These are phyloP conservation scores for Lepisosteus osseus DNA, from an alignment of 2,113 vertebrate species.

Conservation along the genomic window DNA sequence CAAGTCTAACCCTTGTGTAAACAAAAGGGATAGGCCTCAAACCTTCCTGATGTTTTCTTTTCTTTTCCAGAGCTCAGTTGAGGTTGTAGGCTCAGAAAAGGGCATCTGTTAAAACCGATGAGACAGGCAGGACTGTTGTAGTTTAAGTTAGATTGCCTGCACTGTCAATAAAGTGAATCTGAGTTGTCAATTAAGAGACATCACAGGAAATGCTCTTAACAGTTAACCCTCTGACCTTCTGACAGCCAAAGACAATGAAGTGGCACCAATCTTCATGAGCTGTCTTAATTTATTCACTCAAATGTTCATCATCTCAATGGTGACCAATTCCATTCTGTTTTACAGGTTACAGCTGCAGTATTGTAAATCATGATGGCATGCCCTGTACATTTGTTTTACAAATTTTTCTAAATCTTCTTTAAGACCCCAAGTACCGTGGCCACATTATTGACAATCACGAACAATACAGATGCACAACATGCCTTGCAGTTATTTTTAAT, in stretches of 20 bases:
- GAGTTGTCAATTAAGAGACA: background rate
- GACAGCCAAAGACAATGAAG: background rate
- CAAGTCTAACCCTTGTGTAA: conserved; percentile 18
- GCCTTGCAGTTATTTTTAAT: too few species aligned
- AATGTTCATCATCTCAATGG: background rate
- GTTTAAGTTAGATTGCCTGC: conserved; percentile 5
- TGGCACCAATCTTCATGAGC: background rate
- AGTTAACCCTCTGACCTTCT: background rate
- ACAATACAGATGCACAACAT: too few species aligned
- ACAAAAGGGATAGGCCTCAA: conserved; percentile 22
- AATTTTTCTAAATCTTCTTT: too few species aligned
- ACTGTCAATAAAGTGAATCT: conserved; percentile 18
- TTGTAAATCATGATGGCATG: too few species aligned
- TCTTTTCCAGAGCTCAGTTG: conserved; percentile 1
- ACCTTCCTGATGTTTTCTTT: conserved; percentile 7
- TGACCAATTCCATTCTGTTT: background rate
- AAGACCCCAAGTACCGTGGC: too few species aligned
- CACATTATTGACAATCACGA: too few species aligned
- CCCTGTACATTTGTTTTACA: too few species aligned
- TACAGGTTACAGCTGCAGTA: too few species aligned
- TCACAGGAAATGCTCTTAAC: background rate
- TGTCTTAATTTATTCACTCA: background rate
- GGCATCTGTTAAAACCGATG: background rate
- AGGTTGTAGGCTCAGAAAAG: conserved; percentile 6
- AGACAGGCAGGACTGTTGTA: background rate